A percentile compares a stretch with the other conserved stretches of the same genome.
Conservation (phyloP, 2,797 vertebrate genomes). For the Cyprinodon diabolis region DNA sequence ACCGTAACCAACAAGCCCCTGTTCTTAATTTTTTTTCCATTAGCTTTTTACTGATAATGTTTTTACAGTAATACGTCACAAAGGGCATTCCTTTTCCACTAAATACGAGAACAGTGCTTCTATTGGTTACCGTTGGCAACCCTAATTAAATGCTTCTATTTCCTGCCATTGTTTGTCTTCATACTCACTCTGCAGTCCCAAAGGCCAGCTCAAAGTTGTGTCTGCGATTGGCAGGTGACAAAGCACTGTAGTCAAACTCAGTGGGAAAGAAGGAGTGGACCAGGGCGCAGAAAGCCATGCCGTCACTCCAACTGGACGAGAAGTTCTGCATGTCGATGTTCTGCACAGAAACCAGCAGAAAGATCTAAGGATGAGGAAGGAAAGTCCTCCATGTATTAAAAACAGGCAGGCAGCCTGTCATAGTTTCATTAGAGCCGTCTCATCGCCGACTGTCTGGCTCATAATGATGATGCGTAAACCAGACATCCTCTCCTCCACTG, state of each 20-base stretch:
- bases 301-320: constrained; percentile 96
- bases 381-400: constrained; percentile 24
- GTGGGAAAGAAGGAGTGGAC: constrained; percentile 96
- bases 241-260: constrained; percentile 89
- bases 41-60: no score
- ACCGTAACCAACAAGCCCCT: no score
- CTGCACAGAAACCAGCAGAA: constrained; percentile 67
- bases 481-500: constrained; percentile 27
- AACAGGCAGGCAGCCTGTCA: constrained; percentile 33
- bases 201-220: constrained; percentile 97
- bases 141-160: neutral
- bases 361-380: constrained; percentile 17
- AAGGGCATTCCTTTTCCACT: no score
- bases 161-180: neutral
- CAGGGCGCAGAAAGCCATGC: constrained; percentile 96
- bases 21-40: no score
- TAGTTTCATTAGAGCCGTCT: constrained; percentile 37
- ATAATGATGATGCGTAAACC: constrained; percentile 52
- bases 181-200: constrained; percentile 91
- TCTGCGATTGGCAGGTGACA: constrained; percentile 86
- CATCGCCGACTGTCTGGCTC: constrained; percentile 26
- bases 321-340: constrained; percentile 97
- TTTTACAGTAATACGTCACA: no score
- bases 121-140: no score
- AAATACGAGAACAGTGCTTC: no score